Conservation (phyloP, 2,888 invertebrate species). For the Ormia ochracea region DNA sequence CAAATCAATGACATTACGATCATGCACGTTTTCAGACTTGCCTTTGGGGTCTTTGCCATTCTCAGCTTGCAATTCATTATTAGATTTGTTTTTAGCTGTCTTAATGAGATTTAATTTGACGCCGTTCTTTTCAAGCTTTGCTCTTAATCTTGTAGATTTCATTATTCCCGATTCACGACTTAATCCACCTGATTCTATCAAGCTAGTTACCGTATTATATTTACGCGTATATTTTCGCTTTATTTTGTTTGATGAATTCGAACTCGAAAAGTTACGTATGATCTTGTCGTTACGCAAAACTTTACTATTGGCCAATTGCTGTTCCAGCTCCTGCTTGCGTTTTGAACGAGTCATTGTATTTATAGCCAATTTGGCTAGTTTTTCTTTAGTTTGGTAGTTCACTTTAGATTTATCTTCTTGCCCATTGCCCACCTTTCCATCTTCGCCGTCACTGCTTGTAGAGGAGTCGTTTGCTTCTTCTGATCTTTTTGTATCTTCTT, state of each 20-base stretch:
- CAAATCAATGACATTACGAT: slow-evolving; percentile 80
- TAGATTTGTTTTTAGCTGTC: slow-evolving; percentile 77
- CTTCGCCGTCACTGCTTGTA: slow-evolving; percentile 21
- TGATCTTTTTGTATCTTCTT: neutral
- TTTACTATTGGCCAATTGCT: slow-evolving; percentile 75
- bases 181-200: slow-evolving; percentile 50
- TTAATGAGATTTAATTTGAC: slow-evolving; percentile 45
- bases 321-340: slow-evolving; percentile 73
- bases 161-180: slow-evolving; percentile 63
- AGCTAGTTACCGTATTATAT: slow-evolving; percentile 58
- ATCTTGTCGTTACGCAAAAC: slow-evolving; percentile 75
- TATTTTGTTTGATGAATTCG: slow-evolving; percentile 67
- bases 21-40: slow-evolving; percentile 67
- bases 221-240: slow-evolving; percentile 72
- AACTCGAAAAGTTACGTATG: slow-evolving; percentile 68
- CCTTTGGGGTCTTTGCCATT: slow-evolving; percentile 70
- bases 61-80: slow-evolving; percentile 20
- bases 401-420: slow-evolving; percentile 16
- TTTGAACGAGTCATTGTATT: slow-evolving; percentile 77
- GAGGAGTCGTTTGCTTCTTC: neutral
- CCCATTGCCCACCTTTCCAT: neutral
- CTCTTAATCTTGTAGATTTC: slow-evolving; percentile 68
- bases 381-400: slow-evolving; percentile 36
- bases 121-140: slow-evolving; percentile 70
- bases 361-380: slow-evolving; percentile 64